Evolutionary conservation across 2,888 invertebrate species (phyloP).

Genomic region (Conus canariensis): DNA sequence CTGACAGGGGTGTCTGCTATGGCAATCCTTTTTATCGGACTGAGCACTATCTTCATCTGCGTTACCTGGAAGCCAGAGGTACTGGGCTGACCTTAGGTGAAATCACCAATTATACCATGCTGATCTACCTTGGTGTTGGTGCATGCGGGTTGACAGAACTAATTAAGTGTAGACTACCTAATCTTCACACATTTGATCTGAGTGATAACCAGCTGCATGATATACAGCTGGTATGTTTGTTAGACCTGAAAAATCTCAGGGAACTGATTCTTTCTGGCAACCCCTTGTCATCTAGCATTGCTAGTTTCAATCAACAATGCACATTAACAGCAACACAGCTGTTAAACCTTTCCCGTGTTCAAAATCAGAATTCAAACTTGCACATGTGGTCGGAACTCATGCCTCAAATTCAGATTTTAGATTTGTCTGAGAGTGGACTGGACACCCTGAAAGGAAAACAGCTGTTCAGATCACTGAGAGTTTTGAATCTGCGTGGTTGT

Average conservation of each 20-base stretch:
- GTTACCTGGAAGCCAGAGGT: constrained; percentile 14
- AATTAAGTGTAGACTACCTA: not conserved
- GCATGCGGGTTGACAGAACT: not conserved
- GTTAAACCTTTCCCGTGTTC: not conserved
- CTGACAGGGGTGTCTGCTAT: constrained; percentile 4
- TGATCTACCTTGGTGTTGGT: not conserved
- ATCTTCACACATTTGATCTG: not conserved
- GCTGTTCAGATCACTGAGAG: not conserved
- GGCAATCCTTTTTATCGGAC: not conserved
- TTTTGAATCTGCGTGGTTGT: constrained; percentile 7
- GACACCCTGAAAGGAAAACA: not conserved
- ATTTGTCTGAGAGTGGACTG: not conserved
- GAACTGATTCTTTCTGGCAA: not conserved
- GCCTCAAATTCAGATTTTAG: not conserved
- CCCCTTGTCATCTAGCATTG: not conserved
- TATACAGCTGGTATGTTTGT: not conserved
- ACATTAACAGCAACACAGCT: not conserved
- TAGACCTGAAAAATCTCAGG: not conserved
- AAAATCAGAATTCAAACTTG: not conserved
- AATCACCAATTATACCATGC: not conserved
- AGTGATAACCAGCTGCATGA: not conserved
- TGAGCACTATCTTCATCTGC: not conserved
- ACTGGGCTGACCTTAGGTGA: not conserved
- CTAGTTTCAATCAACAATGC: not conserved
- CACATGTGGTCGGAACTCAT: not conserved